phyloP scores from a whole-genome alignment of 2,888 invertebrate species.

The Rhimphoctona megacephalus region DNA sequence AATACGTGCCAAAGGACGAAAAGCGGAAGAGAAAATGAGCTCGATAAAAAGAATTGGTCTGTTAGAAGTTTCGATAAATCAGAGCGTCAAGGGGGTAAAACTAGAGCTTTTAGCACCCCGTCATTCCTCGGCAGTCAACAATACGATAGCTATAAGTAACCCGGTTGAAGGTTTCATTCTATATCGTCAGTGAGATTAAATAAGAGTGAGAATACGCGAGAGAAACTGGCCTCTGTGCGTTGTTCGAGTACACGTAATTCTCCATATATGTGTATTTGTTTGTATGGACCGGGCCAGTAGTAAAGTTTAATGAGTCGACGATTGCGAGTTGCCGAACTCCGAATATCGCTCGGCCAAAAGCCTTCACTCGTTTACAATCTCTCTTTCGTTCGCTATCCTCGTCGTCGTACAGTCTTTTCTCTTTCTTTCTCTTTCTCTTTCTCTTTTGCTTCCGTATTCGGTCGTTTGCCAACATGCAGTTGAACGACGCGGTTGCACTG shows the following conservation, averaged over 20 bases:
- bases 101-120: constrained; percentile 51
- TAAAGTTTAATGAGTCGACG: constrained; percentile 67
- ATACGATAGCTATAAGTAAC: constrained; percentile 45
- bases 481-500: constrained; percentile 50
- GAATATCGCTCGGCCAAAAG: constrained; percentile 57
- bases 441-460: constrained; percentile 11
- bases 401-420: not conserved
- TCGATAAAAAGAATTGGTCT: constrained; percentile 46
- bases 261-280: constrained; percentile 6
- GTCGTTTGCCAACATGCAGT: constrained; percentile 58
- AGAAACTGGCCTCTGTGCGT: constrained; percentile 39
- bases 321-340: constrained; percentile 67
- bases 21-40: not conserved
- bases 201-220: constrained; percentile 46
- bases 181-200: constrained; percentile 41
- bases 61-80: constrained; percentile 58
- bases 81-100: constrained; percentile 17
- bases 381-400: constrained; percentile 34
- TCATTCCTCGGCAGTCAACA: constrained; percentile 40
- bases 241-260: constrained; percentile 48
- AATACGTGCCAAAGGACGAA: not conserved
- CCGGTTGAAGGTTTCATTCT: constrained; percentile 33
- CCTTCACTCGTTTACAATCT: constrained; percentile 30
- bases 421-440: constrained; percentile 11
- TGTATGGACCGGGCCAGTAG: constrained; percentile 36